Percentiles rank a stretch among this genome's conserved stretches.
Evolutionary conservation across 2,797 vertebrate genomes (phyloP).

Genomic region (Periparus ater): DNA sequence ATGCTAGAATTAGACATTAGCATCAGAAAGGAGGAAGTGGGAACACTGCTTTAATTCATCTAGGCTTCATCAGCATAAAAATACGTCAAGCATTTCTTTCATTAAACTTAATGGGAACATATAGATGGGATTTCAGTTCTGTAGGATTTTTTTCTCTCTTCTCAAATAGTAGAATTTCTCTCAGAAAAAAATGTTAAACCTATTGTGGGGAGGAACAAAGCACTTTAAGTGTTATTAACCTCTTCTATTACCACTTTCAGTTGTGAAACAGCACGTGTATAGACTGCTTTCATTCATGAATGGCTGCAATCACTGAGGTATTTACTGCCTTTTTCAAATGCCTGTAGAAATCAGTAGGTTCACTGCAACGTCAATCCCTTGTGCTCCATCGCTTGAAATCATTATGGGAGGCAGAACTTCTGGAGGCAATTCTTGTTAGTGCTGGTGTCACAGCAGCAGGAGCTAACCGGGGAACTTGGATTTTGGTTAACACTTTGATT

Average conservation of each 20-base stretch:
- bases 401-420: not conserved
- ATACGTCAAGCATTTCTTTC: not conserved
- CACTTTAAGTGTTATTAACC: not conserved
- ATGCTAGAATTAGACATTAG: not conserved
- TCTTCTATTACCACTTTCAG: not conserved
- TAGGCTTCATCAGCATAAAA: not conserved
- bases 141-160: not conserved
- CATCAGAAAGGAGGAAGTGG: constrained; percentile 15
- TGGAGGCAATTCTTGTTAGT: not conserved
- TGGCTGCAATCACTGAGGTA: constrained; percentile 31
- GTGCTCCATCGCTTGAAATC: not conserved
- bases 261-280: not conserved
- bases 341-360: not conserved
- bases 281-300: not conserved
- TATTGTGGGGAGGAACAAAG: not conserved
- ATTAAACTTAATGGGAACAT: not conserved
- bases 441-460: not conserved
- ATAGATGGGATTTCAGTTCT: not conserved
- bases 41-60: constrained; percentile 9
- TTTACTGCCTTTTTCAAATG: not conserved
- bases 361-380: not conserved
- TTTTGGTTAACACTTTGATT: not conserved
- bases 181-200: not conserved
- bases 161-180: not conserved
- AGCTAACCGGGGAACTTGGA: accelerated